Base-by-base conservation (phyloP, 2,797 vertebrate species). In the Epinephelus malabaricus region DNA sequence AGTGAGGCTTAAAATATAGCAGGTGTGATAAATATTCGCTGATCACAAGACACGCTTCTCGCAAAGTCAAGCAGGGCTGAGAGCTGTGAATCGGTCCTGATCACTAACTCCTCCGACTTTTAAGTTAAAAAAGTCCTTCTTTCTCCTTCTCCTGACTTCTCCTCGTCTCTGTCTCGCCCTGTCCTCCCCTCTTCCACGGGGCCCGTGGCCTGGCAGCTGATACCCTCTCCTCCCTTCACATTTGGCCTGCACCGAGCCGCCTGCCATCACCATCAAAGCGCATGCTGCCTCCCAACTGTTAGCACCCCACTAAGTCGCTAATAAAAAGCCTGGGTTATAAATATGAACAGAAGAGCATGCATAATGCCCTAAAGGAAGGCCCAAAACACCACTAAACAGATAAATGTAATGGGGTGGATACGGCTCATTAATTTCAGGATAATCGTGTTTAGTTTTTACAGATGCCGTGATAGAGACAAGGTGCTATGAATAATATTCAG, bases 301-400 rank as follows among this genome's bases (percentile, higher is more conserved):
- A 92, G 90, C 87, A 67, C 92, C 93, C 93, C 82, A 86, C 92
- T 71, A 91, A 40, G 87, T 77, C 5, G 79, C 92, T 94, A 94
- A 93, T 94, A 94, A 94, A 93, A 94, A 92, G 89, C 88, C 87
- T 64, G 88, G 88, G 91, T 92, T 93, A 93, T 94, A 94, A 94
- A 94, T 93, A 93, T 93, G 93, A 94, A 90, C 73, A 90, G 89
- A 93, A 78, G 87, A 91, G 87, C 91, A 86, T 90, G 91, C 86
- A 86, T 88, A 91, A 91, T 90, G 88, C 90, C 92, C 92, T 88
- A 68, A 89, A 92, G 93, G 90, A 93, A 83, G 83, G 84, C 92
- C 91, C 92, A 89, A 92, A 94, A 92, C 92, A 88, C 91, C 90
- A 76, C 91, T 93, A 93, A 93, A 92, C 86, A 92, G 90, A 90